phyloP scores from a whole-genome alignment of 2,888 invertebrate species.

The Syrista parreyssii region DNA sequence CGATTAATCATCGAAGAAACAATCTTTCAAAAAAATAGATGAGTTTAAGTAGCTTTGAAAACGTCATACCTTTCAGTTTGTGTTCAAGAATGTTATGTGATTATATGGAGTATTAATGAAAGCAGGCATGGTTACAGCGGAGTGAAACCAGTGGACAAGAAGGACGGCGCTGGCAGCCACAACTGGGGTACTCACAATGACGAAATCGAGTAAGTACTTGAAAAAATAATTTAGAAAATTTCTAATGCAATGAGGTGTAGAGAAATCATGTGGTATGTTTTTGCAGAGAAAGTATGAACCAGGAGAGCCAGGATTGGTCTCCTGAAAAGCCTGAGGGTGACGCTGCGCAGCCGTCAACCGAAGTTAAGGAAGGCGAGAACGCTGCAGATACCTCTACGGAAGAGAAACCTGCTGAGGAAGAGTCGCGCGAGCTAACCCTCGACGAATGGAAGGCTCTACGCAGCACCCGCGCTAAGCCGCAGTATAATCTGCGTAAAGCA shows the following conservation, averaged over 20 bases:
- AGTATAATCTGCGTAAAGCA: constrained; percentile 91
- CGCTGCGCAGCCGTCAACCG: constrained; percentile 34
- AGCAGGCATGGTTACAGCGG: constrained; percentile 75
- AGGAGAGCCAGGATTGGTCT: constrained; percentile 60
- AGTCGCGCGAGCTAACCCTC: constrained; percentile 87
- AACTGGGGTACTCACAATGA: constrained; percentile 97
- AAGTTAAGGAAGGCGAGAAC: constrained; percentile 52
- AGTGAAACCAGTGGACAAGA: constrained; percentile 92
- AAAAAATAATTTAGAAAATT: not conserved
- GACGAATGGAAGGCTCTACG: constrained; percentile 95
- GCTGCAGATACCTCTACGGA: constrained; percentile 56
- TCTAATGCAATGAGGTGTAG: not conserved
- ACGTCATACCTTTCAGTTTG: not conserved
- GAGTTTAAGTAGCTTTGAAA: not conserved
- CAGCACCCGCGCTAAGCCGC: constrained; percentile 83
- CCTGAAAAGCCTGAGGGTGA: constrained; percentile 69
- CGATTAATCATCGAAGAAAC: too few species aligned
- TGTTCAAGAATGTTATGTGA: not conserved
- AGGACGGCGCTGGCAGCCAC: constrained; percentile 93
- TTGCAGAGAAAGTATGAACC: constrained; percentile 60
- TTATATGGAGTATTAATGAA: constrained; percentile 58
- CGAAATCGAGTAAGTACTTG: constrained; percentile 78
- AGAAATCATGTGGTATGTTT: not conserved
- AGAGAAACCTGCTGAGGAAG: constrained; percentile 76
- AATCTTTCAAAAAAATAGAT: not conserved